phyloP scores from a whole-genome alignment of 2,113 vertebrate species.

The Psophia crepitans region DNA sequence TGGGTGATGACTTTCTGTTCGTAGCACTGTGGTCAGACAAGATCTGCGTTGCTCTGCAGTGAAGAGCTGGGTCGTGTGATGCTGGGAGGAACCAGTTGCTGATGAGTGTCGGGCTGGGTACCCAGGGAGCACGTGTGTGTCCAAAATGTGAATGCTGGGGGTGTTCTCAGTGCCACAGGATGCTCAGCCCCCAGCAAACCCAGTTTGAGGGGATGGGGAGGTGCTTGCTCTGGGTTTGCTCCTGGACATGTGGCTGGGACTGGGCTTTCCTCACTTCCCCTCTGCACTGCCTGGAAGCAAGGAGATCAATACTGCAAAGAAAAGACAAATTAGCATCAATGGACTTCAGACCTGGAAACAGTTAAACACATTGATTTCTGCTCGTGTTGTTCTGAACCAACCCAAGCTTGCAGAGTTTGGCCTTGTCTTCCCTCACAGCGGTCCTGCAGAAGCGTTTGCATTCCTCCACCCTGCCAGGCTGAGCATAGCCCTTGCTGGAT shows the following conservation, averaged over 20 bases:
- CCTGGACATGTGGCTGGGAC: neutral
- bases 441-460: accelerated
- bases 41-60: neutral
- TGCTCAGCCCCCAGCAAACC: neutral
- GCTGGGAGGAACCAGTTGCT: neutral
- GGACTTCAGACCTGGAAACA: neutral
- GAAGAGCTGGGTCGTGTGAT: neutral
- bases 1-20: neutral
- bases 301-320: neutral
- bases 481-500: neutral
- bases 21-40: neutral
- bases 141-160: neutral
- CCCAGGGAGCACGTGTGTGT: accelerated
- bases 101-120: neutral
- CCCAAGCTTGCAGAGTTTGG: neutral
- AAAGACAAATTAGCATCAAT: neutral
- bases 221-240: neutral
- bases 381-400: neutral
- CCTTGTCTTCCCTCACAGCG: neutral
- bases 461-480: neutral
- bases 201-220: accelerated
- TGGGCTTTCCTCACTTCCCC: neutral
- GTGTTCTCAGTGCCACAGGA: accelerated
- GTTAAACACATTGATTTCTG: neutral
- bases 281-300: neutral